Base-by-base conservation (phyloP, 2,888 invertebrate genomes). In the Strigamia crassipes region DNA sequence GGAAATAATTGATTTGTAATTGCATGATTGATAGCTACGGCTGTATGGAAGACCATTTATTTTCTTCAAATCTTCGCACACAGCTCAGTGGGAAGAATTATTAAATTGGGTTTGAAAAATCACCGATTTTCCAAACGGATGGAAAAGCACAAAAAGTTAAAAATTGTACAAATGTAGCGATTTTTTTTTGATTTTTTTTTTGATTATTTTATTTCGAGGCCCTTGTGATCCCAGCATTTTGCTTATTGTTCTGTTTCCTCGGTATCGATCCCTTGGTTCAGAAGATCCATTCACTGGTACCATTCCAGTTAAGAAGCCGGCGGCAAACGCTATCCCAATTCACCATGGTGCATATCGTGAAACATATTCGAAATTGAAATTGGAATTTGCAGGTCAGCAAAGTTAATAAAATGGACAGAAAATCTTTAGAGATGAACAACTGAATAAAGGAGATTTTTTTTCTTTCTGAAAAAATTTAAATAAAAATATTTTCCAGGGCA, bases 341-440 rank as follows among this genome's bases (percentile, higher is more conserved):
- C 73, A 73, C 73, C 27, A 31, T n/a, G 73, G 73, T 27, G 73
- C 73, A 73, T 73, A 73, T 73, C 73, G 73, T 27, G 31, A 73
- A 27, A 73, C 73, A 31, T 73, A 73, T 73, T 73, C 73, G 73
- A 73, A 73, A 73, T 73, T 73, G 73, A 73, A 73, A 73, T 73
- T 73, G 73, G 73, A 73, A 73, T 73, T 73, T 27, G 73, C 73
- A 73, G 73, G 73, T 73, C 73, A 73, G 73, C 27, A 73, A 73
- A 73, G 73, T 73, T 73, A 73, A 73, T 73, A 73, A 73, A 73
- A 73, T 73, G 73, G 73, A 73, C 73, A 73, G 73, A 31, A 73
- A 31, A 73, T n/a, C 73, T 56, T 27, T 23, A 27, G 73, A 73
- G 73, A 31, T 73, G 73, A 31, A 73, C 73, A 73, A 73, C 73